Base-by-base conservation (phyloP, 2,888 invertebrate species). In the Leptinotarsa tumamoca region DNA sequence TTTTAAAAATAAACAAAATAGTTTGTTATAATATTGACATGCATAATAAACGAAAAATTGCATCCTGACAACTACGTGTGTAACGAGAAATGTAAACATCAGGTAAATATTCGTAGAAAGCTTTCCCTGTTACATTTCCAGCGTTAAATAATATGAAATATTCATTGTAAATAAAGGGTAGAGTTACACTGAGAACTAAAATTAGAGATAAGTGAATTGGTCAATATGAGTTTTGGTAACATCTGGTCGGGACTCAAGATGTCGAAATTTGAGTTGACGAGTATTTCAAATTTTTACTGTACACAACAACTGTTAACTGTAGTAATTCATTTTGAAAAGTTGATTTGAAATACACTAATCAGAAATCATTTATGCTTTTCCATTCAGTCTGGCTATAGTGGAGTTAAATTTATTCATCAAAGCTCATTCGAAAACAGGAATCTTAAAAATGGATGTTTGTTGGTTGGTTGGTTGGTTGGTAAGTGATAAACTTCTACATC, bases 121-220 rank as follows among this genome's bases (percentile, higher is more conserved):
- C 80, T 80, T 79, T 81, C 80, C 80, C 80, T 81, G 81, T 81
- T 80, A 81, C 79, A 80, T 80, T 80, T 81, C 80, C 77, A 81
- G 80, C 78, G 68, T 63, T 73, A 70, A 78, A 76, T 43, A 43
- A 43, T 79, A 78, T 81, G 80, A 81, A 79, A 79, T 79, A 78
- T 76, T 78, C 71, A 68, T 73, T 49, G 75, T 61, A 73, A 77
- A 80, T 75, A 80, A 73, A 71, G 66, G 74, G 68, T 76, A 58
- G 75, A 72, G 77, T 75, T 76, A 72, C 73, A 78, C 67, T 68
- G 74, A 74, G 71, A 73, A 67, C 70, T 67, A 56, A 58, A 58
- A 67, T 52, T 56, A 56, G 68, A 54, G 56, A 56, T 52, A 68
- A 72, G 43, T 67, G 72, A 52, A 63, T 63, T 43, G 63, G 63